Evolutionary conservation across 2,888 invertebrate genomes (phyloP), one percentile per base, ranked within the genome.

Genomic region (Spilarctia lutea): DNA sequence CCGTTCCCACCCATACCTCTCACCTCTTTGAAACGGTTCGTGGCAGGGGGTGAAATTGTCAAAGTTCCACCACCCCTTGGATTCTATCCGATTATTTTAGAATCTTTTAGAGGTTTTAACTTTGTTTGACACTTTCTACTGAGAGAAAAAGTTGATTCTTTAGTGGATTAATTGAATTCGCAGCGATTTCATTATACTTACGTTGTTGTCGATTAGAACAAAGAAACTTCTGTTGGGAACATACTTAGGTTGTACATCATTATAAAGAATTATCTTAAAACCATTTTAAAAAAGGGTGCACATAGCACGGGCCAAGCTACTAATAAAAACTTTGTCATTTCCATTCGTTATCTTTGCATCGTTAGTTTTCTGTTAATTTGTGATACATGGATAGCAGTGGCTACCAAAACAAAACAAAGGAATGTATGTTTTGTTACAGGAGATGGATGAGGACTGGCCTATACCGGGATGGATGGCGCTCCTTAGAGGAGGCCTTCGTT

Each of bases 61-160:
- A 92, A 94, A 94, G 91, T 94, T 93, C 85, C 83, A 83, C 88
- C 88, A 88, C 89, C 89, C 91, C 79, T n/a, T 77, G 85, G 85
- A 79, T 87, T 89, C 88, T 89, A 92, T 92, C 87, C 85, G 91
- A 94, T 93, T 94, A 94, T 93, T 92, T 92, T 80, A 81, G 86
- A 92, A 92, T 91, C 90, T 92, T 92, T 90, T 87, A 88, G 87
- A 84, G 85, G 84, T 86, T 81, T 85, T 86, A 91, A 92, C 89
- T 91, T 92, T 90, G 87, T 90, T 90, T 89, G 88, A 91, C 88
- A 90, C 85, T 87, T 79, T 80, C 86, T 83, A 82, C 80, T 80
- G 80, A 78, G 74, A 83, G 79, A 88, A 90, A 89, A 89, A 87
- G 80, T 89, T 87, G 76, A 81, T 77, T 77, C 76, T 80, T 83